phyloP scores from a whole-genome alignment of 2,888 invertebrate genomes.

The Drosophila paracracens region DNA sequence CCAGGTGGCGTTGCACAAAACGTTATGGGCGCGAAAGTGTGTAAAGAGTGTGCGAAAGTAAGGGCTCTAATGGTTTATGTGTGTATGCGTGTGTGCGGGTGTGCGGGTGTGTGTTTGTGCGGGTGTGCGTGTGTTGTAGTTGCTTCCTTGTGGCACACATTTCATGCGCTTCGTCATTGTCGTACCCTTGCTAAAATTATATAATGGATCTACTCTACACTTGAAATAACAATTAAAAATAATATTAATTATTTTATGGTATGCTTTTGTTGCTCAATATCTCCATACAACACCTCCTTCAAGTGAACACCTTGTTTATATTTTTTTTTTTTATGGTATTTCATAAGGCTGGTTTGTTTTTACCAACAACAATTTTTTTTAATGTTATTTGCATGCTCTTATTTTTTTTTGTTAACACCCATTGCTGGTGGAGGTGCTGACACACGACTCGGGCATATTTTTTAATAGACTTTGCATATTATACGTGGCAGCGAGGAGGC shows the following conservation, averaged over 20 bases:
- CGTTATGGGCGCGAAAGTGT: constrained; percentile 35
- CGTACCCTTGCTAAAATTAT: not conserved
- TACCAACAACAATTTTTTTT: constrained; percentile 1
- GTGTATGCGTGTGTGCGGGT: not conserved
- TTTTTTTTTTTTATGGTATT: constrained; percentile 24
- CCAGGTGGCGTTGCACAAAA: constrained; percentile 59
- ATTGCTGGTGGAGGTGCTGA: constrained; percentile 45
- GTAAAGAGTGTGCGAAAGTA: not conserved
- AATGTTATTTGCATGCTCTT: constrained; percentile 34
- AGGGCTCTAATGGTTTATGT: not conserved
- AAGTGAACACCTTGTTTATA: not conserved
- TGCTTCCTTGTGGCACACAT: constrained; percentile 48
- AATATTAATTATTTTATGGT: not conserved
- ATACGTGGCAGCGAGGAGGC: constrained; percentile 1
- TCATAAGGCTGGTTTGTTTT: not conserved
- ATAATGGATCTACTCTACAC: constrained; percentile 3
- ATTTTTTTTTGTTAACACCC: constrained; percentile 31
- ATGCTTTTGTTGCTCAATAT: not conserved
- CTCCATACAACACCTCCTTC: not conserved
- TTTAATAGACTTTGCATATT: constrained; percentile 65
- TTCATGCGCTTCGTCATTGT: constrained; percentile 54
- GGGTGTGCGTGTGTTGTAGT: constrained; percentile 4
- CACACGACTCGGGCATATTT: constrained; percentile 59
- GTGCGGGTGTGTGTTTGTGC: not conserved
- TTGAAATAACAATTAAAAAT: not conserved